Base-by-base conservation (phyloP, 1,140 invertebrate species). In the Druon quercuslanigerum region DNA sequence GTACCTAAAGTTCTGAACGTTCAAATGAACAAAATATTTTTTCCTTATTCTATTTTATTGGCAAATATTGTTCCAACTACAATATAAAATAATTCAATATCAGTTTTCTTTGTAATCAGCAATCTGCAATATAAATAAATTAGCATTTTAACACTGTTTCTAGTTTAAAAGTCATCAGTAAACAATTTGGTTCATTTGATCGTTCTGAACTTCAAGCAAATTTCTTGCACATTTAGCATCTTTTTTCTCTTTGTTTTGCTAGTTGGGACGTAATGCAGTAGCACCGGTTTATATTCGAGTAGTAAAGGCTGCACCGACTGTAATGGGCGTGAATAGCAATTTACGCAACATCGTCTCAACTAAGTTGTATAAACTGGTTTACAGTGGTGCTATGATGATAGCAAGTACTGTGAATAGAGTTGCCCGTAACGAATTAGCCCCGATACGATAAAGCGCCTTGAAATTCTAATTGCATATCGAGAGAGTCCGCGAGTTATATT, bases 291-390 rank as follows among this genome's bases (percentile, higher is more conserved):
- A 66, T 66, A 66, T 25, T 66, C 13, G 33, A 66, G 60, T 66
- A 40, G 60, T 66, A 40, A 66, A 66, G 33, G 33, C 40, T 66
- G 40, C 60, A n/a, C 25, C 25, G 60, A 66, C 46, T 66, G 25
- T 66, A 66, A 66, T 66, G 60, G 60, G 60, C 60, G 60, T 66
- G 60, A 66, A 66, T 66, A 66, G 60, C 14, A 66, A 66, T 66
- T 66, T 66, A 66, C 60, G 60, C 60, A 66, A 66, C 60, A 66
- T 66, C 60, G 33, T 66, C 60, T 66, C 60, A 66, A 66, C 60
- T 66, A 66, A 66, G 60, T 66, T 66, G 60, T 25, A 66, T 66
- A 66, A 66, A 66, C 60, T 66, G 25, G 60, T 56, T 56, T 20
- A 56, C 54, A 20, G 54, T 56, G 20, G 54, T 66, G 25, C 60